These are phyloP conservation scores for Litoditis marina DNA, from an alignment of 2,888 invertebrate species.

Conservation along the genomic window DNA sequence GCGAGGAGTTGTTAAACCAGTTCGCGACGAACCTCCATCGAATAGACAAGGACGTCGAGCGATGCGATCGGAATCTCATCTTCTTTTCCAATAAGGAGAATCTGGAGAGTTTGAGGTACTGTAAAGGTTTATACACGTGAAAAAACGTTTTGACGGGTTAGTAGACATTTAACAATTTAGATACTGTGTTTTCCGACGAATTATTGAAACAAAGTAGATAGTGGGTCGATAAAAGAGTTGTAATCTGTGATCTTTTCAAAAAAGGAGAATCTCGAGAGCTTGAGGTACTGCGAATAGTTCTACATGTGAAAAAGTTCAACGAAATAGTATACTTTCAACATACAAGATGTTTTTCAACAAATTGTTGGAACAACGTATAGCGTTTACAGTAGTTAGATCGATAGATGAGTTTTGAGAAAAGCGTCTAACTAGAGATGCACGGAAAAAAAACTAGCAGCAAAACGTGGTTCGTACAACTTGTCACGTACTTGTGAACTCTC, in stretches of 20 bases:
- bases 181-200: too few relatives aligned
- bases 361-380: too few relatives aligned
- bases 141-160: too few relatives aligned
- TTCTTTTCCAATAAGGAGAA: slow-evolving; percentile 82
- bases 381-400: too few relatives aligned
- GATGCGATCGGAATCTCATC: slow-evolving; percentile 89
- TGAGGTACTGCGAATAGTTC: slow-evolving; percentile 20
- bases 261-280: slow-evolving; percentile 81
- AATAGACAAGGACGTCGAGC: slow-evolving; percentile 91
- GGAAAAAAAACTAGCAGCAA: background rate
- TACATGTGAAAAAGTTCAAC: background rate
- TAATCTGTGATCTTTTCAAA: slow-evolving; percentile 80
- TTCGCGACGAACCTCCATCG: slow-evolving; percentile 82
- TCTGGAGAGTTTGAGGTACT: slow-evolving; percentile 72
- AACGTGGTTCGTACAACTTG: too few relatives aligned
- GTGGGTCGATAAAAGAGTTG: too few relatives aligned
- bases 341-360: too few relatives aligned
- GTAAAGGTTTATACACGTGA: background rate
- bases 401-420: too few relatives aligned
- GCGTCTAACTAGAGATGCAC: too few relatives aligned
- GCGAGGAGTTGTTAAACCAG: slow-evolving; percentile 39
- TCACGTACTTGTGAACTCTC: too few relatives aligned
- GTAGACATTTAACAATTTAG: background rate
- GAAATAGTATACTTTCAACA: background rate
- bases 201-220: too few relatives aligned